phyloP scores from a whole-genome alignment of 2,113 vertebrate species.

The Chamaetylas fuelleborni region DNA sequence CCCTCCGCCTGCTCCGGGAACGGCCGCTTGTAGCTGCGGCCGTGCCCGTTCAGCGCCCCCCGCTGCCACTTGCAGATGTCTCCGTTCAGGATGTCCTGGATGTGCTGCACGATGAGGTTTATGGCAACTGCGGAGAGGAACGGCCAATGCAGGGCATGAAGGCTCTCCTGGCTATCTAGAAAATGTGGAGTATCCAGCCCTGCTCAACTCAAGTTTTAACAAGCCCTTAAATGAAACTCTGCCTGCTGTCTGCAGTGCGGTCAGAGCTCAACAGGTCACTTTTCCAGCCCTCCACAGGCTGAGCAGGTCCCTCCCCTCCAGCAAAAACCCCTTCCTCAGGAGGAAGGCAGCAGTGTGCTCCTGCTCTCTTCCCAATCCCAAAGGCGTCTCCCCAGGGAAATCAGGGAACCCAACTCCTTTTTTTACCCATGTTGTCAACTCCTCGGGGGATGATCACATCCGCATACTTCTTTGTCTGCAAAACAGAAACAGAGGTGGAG shows the following conservation, averaged over 20 bases:
- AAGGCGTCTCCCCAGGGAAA: background rate
- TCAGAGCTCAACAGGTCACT: background rate
- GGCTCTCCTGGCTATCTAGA: background rate
- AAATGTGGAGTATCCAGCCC: background rate
- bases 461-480: constrained; percentile 95
- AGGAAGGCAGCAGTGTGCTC: background rate
- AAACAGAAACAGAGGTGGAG: background rate
- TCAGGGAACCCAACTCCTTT: background rate
- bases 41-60: constrained; percentile 72
- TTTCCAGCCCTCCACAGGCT: background rate
- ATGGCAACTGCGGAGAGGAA: constrained; percentile 84
- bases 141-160: rapidly evolving
- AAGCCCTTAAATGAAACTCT: background rate
- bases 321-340: background rate
- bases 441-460: constrained; percentile 97
- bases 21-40: constrained; percentile 80
- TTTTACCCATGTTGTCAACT: constrained; percentile 97
- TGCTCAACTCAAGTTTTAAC: background rate
- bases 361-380: background rate
- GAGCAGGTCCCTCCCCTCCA: background rate
- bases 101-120: constrained; percentile 98
- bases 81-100: constrained; percentile 93
- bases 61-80: constrained; percentile 96
- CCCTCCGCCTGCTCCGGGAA: constrained; percentile 76
- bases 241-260: background rate